Evolutionary conservation across 1,140 invertebrate species (phyloP), one percentile per base, ranked within the genome.

Genomic region (Belonocnema kinseyi): DNA sequence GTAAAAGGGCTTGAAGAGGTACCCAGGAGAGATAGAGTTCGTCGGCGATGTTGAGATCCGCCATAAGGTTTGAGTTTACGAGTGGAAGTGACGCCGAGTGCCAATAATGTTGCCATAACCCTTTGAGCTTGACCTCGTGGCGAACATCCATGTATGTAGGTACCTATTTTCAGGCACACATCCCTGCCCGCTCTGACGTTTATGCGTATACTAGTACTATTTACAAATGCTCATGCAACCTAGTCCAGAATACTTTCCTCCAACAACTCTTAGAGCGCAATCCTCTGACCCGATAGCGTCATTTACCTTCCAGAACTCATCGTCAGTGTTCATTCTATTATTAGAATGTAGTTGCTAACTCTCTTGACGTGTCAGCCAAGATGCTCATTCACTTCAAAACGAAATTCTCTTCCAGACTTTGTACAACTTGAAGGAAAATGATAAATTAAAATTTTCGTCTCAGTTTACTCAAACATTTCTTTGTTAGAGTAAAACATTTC

Each of bases 51-150:
- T 66, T 54, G 66, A 70, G 75, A 33, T 51, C 80, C 66, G 73
- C 83, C 82, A 82, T 84, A 82, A 85, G 83, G 80, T 75, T 84
- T 77, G 82, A 73, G 74, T 84, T 85, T 85, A 85, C 80, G 83
- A 84, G 75, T 80, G 26, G 19, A 40, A 66, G 26, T 66, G 61
- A 66, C 26, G 72, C 72, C 54, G 73, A 72, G 76, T 77, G 82
- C 83, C 83, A 80, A 84, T 84, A 84, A 82, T 78, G 80, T 70
- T 58, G 77, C 74, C 70, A 74, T 78, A 78, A 84, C 74, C 74
- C 52, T 61, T 54, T 74, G 21, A 50, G 73, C 33, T 66, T 77
- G 82, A 83, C 80, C 83, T 84, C 83, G 80, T 33, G 61, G 26
- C 61, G 54, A 56, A 74, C 80, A 79, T 77, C 71, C 70, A 79